Evolutionary conservation across 30 jellyfish, hydroid and myxozoan species (phyloP).

Genomic region (Hydra vulgaris): DNA sequence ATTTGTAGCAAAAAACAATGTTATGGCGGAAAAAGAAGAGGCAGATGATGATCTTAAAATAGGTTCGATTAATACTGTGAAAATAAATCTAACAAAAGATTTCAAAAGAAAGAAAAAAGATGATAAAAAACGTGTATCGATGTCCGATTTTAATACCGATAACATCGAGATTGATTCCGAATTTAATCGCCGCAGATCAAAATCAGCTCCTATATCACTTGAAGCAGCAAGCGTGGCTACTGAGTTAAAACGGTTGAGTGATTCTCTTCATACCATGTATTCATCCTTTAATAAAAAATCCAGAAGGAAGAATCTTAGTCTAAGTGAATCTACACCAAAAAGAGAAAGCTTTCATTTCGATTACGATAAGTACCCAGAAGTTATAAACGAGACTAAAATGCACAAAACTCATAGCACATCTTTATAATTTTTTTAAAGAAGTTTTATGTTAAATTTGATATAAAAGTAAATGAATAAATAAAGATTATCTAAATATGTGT

Average conservation of each 20-base stretch:
- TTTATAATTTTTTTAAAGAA: no score
- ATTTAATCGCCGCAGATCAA: conserved; percentile 36
- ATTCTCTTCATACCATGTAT: conserved; percentile 31
- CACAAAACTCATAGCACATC: background rate
- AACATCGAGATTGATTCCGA: background rate
- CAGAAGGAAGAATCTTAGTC: background rate
- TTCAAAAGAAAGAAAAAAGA: background rate
- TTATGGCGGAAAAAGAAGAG: background rate
- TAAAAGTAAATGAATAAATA: no score
- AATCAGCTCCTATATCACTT: conserved; percentile 57
- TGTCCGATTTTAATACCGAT: background rate
- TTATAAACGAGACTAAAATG: background rate
- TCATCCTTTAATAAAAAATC: background rate
- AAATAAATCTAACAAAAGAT: background rate
- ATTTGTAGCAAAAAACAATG: background rate
- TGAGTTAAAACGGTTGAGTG: conserved; percentile 49
- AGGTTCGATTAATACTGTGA: background rate
- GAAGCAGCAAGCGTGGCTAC: conserved; percentile 61
- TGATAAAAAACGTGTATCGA: background rate
- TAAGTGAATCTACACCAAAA: background rate
- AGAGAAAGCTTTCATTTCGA: background rate
- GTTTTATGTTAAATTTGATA: no score
- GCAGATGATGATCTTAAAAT: background rate
- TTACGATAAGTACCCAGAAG: background rate
- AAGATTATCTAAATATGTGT: no score